These are phyloP conservation scores for Chondrilla cf. caribensis DNA, from an alignment of 37 sponge, comb jelly and placozoan species.

Conservation along the genomic window DNA sequence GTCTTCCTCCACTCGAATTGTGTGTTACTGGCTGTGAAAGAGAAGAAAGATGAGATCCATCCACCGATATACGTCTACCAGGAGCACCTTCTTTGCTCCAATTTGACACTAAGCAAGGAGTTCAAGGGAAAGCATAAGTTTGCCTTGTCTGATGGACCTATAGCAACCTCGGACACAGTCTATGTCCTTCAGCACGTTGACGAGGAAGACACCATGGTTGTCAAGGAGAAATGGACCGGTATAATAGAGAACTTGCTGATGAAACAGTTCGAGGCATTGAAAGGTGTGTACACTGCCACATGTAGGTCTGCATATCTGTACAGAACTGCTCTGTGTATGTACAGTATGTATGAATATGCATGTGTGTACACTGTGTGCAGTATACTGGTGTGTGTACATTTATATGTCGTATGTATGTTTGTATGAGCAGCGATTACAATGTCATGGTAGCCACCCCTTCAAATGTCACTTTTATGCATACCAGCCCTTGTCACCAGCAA, in stretches of 20 bases:
- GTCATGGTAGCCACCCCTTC: no score
- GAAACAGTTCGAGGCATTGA: no score
- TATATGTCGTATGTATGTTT: no score
- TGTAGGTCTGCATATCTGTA: no score
- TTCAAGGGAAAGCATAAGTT: conserved; percentile 54
- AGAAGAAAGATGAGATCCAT: conserved; percentile 12
- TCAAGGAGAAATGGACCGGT: conserved; percentile 11
- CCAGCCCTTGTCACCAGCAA: no score
- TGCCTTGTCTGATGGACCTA: conserved; percentile 40
- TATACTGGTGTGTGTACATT: no score
- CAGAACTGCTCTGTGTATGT: no score
- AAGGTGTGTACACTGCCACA: no score
- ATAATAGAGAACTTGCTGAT: not conserved
- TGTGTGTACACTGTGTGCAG: no score
- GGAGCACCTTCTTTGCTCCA: not conserved
- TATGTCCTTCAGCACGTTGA: conserved; percentile 29
- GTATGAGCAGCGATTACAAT: no score
- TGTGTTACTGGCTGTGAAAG: not conserved
- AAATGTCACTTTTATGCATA: no score
- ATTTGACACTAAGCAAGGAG: conserved; percentile 34
- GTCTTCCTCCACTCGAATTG: conserved; percentile 24
- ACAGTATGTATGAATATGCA: no score
- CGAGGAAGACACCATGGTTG: not conserved
- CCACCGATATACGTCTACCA: conserved; percentile 10
- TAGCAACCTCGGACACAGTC: conserved; percentile 21